Percentiles rank a stretch among this genome's conserved stretches.
Evolutionary conservation across 2,113 vertebrate genomes (phyloP).

Genomic region (Chitala chitala): DNA sequence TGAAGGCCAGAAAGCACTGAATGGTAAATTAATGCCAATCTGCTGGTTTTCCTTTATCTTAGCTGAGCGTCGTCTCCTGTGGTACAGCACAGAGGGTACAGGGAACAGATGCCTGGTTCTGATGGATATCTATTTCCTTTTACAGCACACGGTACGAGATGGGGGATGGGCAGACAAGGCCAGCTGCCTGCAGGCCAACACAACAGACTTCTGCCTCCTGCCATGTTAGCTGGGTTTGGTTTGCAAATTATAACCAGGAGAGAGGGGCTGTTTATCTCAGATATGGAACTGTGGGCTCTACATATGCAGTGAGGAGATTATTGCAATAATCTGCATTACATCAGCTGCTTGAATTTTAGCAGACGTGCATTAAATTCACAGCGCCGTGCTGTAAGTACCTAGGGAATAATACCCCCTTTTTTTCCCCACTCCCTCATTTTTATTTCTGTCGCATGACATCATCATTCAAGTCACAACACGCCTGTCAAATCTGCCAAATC

Average conservation of each 20-base stretch:
- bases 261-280: neutral
- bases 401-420: neutral
- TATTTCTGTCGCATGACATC: neutral
- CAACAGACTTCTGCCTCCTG: slow-evolving; percentile 7
- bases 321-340: too few species aligned
- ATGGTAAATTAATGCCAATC: too few species aligned
- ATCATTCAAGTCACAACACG: slow-evolving; percentile 3
- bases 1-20: too few species aligned
- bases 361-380: neutral
- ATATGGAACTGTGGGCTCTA: too few species aligned
- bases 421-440: too few species aligned
- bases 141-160: neutral
- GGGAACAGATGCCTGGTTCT: neutral
- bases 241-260: neutral
- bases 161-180: neutral
- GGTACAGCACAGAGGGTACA: neutral
- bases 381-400: neutral
- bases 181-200: neutral
- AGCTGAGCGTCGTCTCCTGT: too few species aligned
- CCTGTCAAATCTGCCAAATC: neutral
- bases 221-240: neutral
- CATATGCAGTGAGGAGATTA: too few species aligned
- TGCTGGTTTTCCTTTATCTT: neutral
- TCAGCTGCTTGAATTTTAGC: too few species aligned
- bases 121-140: neutral